Evolutionary conservation across 2,888 invertebrate genomes (phyloP), one percentile per base, ranked within the genome.

Genomic region (Saturnia japonica): DNA sequence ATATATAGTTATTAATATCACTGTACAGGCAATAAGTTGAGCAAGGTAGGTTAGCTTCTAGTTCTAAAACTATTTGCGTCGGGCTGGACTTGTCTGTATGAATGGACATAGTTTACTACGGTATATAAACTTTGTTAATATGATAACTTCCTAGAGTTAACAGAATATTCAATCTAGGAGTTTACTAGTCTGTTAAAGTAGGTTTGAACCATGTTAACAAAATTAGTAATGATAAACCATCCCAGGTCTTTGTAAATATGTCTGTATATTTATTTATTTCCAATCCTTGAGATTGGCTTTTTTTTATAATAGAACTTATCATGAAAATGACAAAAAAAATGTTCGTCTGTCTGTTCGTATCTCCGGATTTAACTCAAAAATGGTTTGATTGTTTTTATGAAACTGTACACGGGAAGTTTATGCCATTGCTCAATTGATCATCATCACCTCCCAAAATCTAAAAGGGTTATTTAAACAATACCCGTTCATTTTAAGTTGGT

Each of bases 121-220:
- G 51, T 40, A 70, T 73, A 72, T 70, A 60, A 22, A 57, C 25
- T 43, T 45, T 60, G 16, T 69, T 34, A 22, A n/a, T 45, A 69
- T 45, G 16, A 43, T 60, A 25, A 60, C 14, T 60, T 28, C 9
- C 25, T 60, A 25, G 25, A 28, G 25, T 25, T 28, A 60, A 28
- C 16, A 25, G 12, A 4, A 14, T 60, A 60, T 60, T 60, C 25
- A 60, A 60, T 60, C 14, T 60, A 60, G 22, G 8, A 54, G 54
- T 54, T 54, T 54, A 54, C 22, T 22, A 54, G 22, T 11, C 54
- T 28, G 25, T 60, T 28, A 3, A 25, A 8, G 6, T 60, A 28
- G 57, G 25, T 14, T 14, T 60, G 12, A 25, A 28, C 57, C 14
- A 7, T 28, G 25, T 60, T 14, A 60, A 28, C 14, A 60, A 60